Percentiles rank a stretch among this genome's conserved stretches.
Evolutionary conservation across 2,113 vertebrate genomes (phyloP).

Genomic region (Hirundichthys speculiger): DNA sequence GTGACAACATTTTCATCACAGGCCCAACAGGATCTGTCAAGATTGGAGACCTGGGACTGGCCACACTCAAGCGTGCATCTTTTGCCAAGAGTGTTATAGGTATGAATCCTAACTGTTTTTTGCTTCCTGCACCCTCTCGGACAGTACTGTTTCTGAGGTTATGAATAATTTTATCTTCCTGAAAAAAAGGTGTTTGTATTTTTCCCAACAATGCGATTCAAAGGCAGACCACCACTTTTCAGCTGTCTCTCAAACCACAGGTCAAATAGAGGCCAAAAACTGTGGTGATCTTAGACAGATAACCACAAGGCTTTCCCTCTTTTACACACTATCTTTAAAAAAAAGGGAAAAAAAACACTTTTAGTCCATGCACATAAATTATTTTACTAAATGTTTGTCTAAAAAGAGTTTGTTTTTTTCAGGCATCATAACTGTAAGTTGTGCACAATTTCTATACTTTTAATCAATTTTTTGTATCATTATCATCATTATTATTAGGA

Average conservation of each 20-base stretch:
- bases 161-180: conserved; percentile 25
- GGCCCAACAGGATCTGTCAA: conserved; percentile 98
- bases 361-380: conserved; percentile 70
- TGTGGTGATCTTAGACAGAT: conserved; percentile 70
- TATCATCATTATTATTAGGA: conserved; percentile 16
- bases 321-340: too few species aligned
- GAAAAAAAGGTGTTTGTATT: conserved; percentile 37
- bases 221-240: conserved; percentile 86
- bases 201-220: conserved; percentile 71
- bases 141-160: conserved; percentile 18
- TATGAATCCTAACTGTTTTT: conserved; percentile 77
- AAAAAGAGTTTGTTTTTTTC: conserved; percentile 73
- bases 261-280: conserved; percentile 75
- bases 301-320: conserved; percentile 65
- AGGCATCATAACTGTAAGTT: conserved; percentile 83
- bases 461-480: conserved; percentile 62
- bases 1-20: conserved; percentile 99
- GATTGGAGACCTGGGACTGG: conserved; percentile 96
- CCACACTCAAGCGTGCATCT: conserved; percentile 94
- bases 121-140: conserved; percentile 34
- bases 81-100: conserved; percentile 99
- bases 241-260: conserved; percentile 83
- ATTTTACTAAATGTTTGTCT: conserved; percentile 70
- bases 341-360: conserved; percentile 66
- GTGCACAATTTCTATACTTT: conserved; percentile 70